Percentiles rank a stretch among this genome's conserved stretches.
Conservation (phyloP, 2,113 vertebrate species). For the Rafetus swinhoei region DNA sequence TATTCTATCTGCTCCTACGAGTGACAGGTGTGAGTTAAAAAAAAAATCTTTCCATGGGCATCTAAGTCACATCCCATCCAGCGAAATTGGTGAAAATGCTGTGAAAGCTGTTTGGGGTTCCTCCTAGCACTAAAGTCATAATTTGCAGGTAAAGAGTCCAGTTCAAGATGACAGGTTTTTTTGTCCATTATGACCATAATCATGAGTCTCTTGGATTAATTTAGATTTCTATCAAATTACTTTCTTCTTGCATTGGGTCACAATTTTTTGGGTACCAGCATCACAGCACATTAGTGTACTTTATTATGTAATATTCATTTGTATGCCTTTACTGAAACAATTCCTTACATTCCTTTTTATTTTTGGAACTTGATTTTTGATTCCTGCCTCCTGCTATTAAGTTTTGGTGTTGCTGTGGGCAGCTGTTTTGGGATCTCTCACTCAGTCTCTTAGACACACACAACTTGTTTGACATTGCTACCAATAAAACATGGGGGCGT, state of each 20-base stretch:
- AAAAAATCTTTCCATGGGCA: not conserved
- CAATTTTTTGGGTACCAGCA: conserved; percentile 3
- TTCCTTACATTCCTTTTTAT: not conserved
- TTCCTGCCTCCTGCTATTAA: not conserved
- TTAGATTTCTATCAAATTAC: conserved; percentile 14
- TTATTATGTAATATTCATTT: not conserved
- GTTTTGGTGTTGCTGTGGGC: not conserved
- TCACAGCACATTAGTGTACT: not conserved
- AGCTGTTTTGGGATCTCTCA: conserved; percentile 1
- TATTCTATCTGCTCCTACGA: not conserved
- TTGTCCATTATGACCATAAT: not conserved
- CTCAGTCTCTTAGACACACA: not conserved
- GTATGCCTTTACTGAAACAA: not conserved
- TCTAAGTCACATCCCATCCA: not conserved
- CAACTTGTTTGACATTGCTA: not conserved
- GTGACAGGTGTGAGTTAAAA: not conserved
- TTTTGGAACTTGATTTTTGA: not conserved
- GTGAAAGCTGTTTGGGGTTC: not conserved
- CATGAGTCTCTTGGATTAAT: not conserved
- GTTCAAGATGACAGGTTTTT: not conserved
- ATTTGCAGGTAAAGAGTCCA: not conserved
- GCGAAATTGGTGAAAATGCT: not conserved
- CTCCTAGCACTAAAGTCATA: accelerated
- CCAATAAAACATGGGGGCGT: not conserved
- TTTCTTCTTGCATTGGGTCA: conserved; percentile 34